These are phyloP conservation scores for Pyrrhia umbra DNA, from an alignment of 2,888 invertebrate species.

Conservation along the genomic window DNA sequence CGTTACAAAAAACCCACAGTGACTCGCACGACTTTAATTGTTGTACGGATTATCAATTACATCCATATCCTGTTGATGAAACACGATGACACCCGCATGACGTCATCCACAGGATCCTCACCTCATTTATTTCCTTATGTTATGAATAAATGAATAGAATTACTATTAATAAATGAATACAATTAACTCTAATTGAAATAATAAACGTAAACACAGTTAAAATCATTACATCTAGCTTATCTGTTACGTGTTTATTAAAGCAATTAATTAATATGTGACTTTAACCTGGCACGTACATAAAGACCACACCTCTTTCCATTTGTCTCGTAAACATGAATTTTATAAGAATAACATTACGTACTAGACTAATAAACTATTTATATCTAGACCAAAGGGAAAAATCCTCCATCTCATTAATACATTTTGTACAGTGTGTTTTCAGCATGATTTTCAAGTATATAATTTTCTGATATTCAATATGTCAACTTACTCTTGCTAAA, in stretches of 20 bases:
- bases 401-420: too few species aligned
- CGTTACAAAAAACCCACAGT: conserved; percentile 4
- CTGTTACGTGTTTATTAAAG: conserved; percentile 19
- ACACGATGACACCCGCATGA: conserved; percentile 32
- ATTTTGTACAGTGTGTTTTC: too few species aligned
- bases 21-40: conserved; percentile 13
- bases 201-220: conserved; percentile 9
- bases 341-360: too few species aligned
- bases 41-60: conserved; percentile 20
- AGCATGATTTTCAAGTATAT: too few species aligned
- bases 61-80: conserved; percentile 23
- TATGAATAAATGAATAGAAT: conserved; percentile 49
- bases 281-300: not conserved
- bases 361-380: too few species aligned
- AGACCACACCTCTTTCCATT: not conserved
- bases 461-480: too few species aligned
- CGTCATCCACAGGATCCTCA: conserved; percentile 14
- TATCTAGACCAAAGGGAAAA: too few species aligned
- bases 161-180: conserved; percentile 36
- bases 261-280: conserved; percentile 15
- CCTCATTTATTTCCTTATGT: conserved; percentile 41
- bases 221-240: conserved; percentile 14
- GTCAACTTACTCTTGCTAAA: too few species aligned
- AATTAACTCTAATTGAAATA: conserved; percentile 47
- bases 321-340: not conserved